Base-by-base conservation (phyloP, 2,888 invertebrate genomes). In the Ethmia dodecea region DNA sequence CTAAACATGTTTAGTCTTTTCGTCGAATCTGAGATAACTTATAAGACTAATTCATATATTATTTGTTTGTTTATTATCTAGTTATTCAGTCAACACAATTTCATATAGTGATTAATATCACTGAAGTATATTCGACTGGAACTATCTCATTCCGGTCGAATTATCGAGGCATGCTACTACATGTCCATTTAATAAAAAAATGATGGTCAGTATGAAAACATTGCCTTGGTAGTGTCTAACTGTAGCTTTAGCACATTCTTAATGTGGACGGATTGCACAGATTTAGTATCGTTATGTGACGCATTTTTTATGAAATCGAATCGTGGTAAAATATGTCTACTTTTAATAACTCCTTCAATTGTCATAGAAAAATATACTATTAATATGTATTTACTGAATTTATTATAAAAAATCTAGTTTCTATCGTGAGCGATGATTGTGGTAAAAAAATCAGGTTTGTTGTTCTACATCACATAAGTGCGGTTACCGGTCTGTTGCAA, bases 21-120 rank as follows among this genome's bases (percentile, higher is more conserved):
- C 65, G 73, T 83, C 80, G 78, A 83, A 81, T 81, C 77, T 78
- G 79, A 80, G 78, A 84, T 80, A 80, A 70, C 81, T 84, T 83
- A 84, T 57, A 55, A 60, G 49, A 64, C 74, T 81, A 81, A 73
- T 67, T 65, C 59, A 74, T 76, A 77, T 73, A 75, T 69, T 65
- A 73, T 62, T 75, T 67, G 57, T 64, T 64, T 54, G 52, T 61
- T 69, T 71, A 72, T 69, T 65, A 72, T 70, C 78, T 81, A 83
- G 54, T 69, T 70, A 75, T 78, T 84, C 84, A 86, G 84, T 86
- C 84, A 71, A 75, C 76, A 73, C 70, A 62, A 69, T 65, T 70
- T 55, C 61, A 47, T 62, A 55, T 64, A 73, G 79, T 77, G 75
- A 75, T 67, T 59, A 64, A 64, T 65, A 77, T 79, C 78, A 78